These are phyloP conservation scores for Garra rufa DNA, from an alignment of 2,113 vertebrate genomes.

Conservation along the genomic window DNA sequence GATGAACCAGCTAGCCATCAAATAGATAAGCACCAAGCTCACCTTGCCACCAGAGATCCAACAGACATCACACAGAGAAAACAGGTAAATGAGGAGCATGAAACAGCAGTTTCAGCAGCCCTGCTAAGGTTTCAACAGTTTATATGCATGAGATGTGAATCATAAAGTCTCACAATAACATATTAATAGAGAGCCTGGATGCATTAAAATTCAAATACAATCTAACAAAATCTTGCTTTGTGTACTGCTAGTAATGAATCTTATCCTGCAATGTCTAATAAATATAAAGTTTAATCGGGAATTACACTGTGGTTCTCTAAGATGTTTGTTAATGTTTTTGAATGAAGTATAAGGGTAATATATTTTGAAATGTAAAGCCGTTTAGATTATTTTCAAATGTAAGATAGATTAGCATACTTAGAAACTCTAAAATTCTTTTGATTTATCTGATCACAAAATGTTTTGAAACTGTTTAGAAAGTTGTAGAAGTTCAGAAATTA, in stretches of 20 bases:
- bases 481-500: background rate
- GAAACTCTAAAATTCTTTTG: background rate
- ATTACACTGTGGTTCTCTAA: background rate
- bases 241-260: no score
- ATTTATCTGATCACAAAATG: background rate
- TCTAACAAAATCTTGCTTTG: background rate
- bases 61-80: conserved; percentile 68
- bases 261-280: no score
- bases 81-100: conserved; percentile 62
- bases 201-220: background rate
- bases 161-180: background rate
- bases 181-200: background rate
- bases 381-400: no score
- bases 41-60: conserved; percentile 72
- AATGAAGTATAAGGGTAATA: background rate
- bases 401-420: background rate
- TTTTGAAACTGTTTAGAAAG: background rate
- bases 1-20: conserved; percentile 68
- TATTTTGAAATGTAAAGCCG: background rate
- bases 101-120: conserved; percentile 59
- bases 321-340: background rate
- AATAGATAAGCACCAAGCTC: conserved; percentile 68
- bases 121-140: conserved; percentile 49
- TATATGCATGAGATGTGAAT: background rate
- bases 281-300: background rate